Conservation (phyloP, 2,888 invertebrate species). For the Stramonita haemastoma region DNA sequence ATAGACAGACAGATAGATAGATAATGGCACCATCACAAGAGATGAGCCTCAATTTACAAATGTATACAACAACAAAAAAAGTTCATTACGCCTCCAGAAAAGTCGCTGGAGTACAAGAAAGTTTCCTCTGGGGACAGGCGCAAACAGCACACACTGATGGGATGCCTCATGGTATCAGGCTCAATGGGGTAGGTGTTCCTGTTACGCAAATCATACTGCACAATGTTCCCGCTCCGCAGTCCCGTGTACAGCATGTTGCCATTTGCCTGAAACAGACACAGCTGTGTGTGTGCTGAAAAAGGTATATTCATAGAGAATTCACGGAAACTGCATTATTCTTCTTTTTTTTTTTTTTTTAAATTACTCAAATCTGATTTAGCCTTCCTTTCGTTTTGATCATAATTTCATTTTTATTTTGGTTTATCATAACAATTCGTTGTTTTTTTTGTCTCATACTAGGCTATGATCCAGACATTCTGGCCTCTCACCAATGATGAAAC, state of each 20-base stretch:
- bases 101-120: conserved; percentile 71
- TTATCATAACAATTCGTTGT: too few relatives aligned
- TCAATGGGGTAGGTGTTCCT: conserved; percentile 58
- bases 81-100: conserved; percentile 63
- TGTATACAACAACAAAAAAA: neutral
- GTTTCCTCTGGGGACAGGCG: conserved; percentile 66
- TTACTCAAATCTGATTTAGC: too few relatives aligned
- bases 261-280: conserved; percentile 52
- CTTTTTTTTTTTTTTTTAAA: too few relatives aligned
- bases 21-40: too few relatives aligned
- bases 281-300: too few relatives aligned
- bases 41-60: neutral
- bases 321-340: too few relatives aligned
- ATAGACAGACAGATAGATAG: neutral
- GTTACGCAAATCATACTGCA: conserved; percentile 74
- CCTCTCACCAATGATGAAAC: too few relatives aligned
- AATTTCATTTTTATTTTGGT: too few relatives aligned
- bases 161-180: conserved; percentile 57
- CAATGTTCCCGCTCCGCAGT: conserved; percentile 70
- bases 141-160: conserved; percentile 68
- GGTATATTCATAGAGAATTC: too few relatives aligned
- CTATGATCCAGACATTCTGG: too few relatives aligned
- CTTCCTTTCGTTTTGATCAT: too few relatives aligned
- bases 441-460: too few relatives aligned
- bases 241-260: conserved; percentile 71